phyloP scores from a whole-genome alignment of 2,888 invertebrate species.

The Drosophila quinaria region DNA sequence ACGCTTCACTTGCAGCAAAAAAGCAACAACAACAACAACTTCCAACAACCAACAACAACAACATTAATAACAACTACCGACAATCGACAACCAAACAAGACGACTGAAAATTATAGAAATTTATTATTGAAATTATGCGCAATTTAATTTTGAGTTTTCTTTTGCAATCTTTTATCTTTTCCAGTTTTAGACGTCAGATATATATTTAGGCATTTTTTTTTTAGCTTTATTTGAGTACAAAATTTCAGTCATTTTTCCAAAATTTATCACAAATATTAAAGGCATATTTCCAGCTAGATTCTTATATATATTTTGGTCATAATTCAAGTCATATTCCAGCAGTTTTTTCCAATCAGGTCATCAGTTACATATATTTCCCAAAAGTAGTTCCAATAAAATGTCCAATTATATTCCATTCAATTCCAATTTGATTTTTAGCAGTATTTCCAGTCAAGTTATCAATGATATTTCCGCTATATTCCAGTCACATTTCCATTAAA shows the following conservation, averaged over 20 bases:
- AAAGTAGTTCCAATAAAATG: neutral
- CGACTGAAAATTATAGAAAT: slow-evolving; percentile 68
- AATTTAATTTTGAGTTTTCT: slow-evolving; percentile 12
- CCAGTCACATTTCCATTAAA: neutral
- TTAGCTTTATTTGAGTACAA: neutral
- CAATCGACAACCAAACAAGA: slow-evolving; percentile 51
- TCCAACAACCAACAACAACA: slow-evolving; percentile 21
- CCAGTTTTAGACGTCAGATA: neutral
- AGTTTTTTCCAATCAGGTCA: neutral
- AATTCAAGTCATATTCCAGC: neutral
- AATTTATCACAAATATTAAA: too few species aligned
- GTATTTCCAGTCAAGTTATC: neutral
- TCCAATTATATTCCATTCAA: neutral
- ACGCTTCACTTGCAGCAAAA: slow-evolving; percentile 73
- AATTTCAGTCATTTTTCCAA: neutral
- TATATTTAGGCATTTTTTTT: neutral
- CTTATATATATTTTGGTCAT: neutral
- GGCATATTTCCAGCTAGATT: too few species aligned
- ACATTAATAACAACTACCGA: slow-evolving; percentile 9
- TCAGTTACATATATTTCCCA: neutral
- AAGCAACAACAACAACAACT: slow-evolving; percentile 13
- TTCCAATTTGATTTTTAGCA: too few species aligned
- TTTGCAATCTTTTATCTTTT: neutral
- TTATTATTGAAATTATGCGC: slow-evolving; percentile 73
- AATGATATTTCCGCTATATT: neutral